phyloP scores from a whole-genome alignment of 2,113 vertebrate genomes.

The Pontoporia blainvillei region DNA sequence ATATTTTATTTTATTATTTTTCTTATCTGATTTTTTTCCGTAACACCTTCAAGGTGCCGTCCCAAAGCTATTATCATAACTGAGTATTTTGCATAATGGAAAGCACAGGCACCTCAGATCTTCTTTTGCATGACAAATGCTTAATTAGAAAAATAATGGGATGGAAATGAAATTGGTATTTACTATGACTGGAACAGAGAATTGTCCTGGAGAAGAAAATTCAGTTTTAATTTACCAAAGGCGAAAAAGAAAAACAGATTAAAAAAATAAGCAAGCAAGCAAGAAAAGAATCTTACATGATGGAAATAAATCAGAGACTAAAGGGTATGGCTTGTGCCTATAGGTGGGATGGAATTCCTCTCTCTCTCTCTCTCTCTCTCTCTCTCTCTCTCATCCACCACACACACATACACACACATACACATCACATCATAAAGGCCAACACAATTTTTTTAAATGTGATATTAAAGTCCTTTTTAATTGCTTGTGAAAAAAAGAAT shows the following conservation, averaged over 20 bases:
- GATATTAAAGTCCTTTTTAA: constrained; percentile 65
- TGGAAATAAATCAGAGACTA: constrained; percentile 65
- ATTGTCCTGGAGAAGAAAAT: constrained; percentile 68
- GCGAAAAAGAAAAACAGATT: constrained; percentile 60
- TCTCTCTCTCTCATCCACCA: not conserved
- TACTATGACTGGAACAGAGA: constrained; percentile 72
- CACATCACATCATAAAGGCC: not conserved
- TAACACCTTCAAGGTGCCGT: constrained; percentile 73
- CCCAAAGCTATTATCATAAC: constrained; percentile 79
- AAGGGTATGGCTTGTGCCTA: constrained; percentile 51
- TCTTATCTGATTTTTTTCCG: constrained; percentile 64
- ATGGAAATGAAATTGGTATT: constrained; percentile 84
- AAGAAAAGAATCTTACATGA: constrained; percentile 41
- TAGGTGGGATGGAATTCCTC: constrained; percentile 47
- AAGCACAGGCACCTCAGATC: constrained; percentile 77
- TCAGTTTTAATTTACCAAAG: constrained; percentile 68
- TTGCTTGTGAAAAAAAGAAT: constrained; percentile 42
- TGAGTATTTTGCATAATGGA: constrained; percentile 79
- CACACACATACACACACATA: not conserved
- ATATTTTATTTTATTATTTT: constrained; percentile 61
- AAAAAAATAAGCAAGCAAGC: not conserved
- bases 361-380: constrained; percentile 32
- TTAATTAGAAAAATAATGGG: constrained; percentile 85
- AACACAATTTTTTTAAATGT: not conserved
- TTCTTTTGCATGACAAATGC: constrained; percentile 82